These are phyloP conservation scores for Epizoanthus fatuus DNA, from an alignment of 92 coral and sea anemone genomes.

Conservation along the genomic window DNA sequence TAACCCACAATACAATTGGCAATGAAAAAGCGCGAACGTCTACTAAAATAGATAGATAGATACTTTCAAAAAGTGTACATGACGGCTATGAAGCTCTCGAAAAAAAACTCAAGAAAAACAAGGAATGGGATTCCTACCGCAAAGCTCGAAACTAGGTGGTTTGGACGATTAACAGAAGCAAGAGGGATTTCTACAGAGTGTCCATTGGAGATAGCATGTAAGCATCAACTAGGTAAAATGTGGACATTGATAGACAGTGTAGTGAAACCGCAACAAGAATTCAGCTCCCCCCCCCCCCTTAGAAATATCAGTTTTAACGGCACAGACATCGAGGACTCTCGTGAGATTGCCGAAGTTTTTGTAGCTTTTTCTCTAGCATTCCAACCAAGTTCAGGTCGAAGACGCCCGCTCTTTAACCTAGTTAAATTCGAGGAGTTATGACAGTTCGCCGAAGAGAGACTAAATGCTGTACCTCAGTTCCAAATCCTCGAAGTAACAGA, in stretches of 20 bases:
- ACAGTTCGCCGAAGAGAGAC: background rate
- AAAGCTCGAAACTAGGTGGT: constrained; percentile 23
- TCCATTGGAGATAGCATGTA: background rate
- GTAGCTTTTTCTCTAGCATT: background rate
- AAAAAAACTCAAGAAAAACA: background rate
- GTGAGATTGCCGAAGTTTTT: constrained; percentile 2
- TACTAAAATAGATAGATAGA: background rate
- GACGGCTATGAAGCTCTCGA: background rate
- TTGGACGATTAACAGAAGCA: constrained; percentile 24
- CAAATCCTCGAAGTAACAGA: background rate
- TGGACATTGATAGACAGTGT: constrained; percentile 3
- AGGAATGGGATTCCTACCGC: background rate
- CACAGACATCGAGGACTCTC: background rate
- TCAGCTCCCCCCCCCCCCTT: constrained; percentile 28
- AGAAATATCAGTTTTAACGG: background rate
- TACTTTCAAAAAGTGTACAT: no score
- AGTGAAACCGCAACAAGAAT: constrained; percentile 14
- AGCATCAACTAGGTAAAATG: background rate
- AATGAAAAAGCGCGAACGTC: background rate
- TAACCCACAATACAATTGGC: no score
- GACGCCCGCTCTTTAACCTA: background rate
- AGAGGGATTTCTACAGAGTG: background rate
- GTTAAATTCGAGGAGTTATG: background rate
- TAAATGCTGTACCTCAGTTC: background rate
- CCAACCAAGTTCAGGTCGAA: background rate